These are phyloP conservation scores for Anabas testudineus DNA, from an alignment of 2,797 vertebrate genomes.

Conservation along the genomic window DNA sequence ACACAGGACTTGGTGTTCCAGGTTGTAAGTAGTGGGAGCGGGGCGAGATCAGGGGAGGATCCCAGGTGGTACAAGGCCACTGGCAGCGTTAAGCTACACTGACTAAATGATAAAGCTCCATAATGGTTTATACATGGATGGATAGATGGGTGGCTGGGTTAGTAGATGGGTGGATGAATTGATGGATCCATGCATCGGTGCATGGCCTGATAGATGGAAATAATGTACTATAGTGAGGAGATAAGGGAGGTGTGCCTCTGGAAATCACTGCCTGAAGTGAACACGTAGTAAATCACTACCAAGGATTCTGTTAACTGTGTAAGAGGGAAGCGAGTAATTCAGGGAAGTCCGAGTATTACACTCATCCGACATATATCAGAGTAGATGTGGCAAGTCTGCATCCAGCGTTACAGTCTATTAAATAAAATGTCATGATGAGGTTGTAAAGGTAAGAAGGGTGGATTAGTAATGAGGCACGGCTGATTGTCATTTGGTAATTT, in stretches of 20 bases:
- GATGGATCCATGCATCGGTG: constrained; percentile 5
- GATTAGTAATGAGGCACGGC: constrained; percentile 21
- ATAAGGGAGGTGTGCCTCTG: constrained; percentile 28
- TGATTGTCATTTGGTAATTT: constrained; percentile 45
- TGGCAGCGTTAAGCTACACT: constrained; percentile 39
- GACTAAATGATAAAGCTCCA: constrained; percentile 46
- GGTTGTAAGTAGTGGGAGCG: constrained; percentile 47
- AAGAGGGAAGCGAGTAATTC: constrained; percentile 7
- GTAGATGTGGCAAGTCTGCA: neutral
- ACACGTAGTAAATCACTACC: constrained; percentile 8
- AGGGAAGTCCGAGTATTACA: neutral
- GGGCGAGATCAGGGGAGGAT: constrained; percentile 45
- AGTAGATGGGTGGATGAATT: constrained; percentile 8
- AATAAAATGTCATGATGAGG: neutral
- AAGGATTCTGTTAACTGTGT: constrained; percentile 6
- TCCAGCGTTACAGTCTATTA: neutral
- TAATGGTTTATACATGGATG: constrained; percentile 54
- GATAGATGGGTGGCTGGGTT: constrained; percentile 19
- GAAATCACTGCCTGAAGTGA: constrained; percentile 1
- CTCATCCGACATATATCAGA: neutral
- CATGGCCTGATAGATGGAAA: constrained; percentile 30
- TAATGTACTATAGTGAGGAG: neutral
- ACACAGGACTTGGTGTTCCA: constrained; percentile 51
- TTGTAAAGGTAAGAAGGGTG: neutral
- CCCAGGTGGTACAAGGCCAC: constrained; percentile 42